These are phyloP conservation scores for Condylura cristata DNA, from an alignment of 2,113 vertebrate genomes.

Conservation along the genomic window DNA sequence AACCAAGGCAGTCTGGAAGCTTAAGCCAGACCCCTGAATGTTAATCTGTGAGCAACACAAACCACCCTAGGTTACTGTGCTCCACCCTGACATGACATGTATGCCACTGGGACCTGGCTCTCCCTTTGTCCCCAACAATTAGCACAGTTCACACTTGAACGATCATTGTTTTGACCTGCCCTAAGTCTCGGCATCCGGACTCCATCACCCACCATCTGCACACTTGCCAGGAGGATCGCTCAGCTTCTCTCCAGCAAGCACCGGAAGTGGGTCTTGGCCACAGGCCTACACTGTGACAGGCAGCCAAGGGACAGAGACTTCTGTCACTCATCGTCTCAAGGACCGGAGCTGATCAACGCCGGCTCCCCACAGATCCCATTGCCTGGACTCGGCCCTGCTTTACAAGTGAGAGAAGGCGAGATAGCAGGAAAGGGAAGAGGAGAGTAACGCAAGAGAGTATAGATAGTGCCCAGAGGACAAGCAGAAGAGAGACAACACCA, in stretches of 20 bases:
- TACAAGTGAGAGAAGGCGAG: background rate
- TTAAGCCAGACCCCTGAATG: background rate
- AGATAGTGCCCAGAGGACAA: background rate
- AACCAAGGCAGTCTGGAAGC: background rate
- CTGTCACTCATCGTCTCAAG: constrained; percentile 52
- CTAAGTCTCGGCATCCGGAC: constrained; percentile 77
- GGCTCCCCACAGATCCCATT: background rate
- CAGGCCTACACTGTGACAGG: constrained; percentile 57
- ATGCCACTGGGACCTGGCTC: background rate
- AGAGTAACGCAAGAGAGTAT: background rate
- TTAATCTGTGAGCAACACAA: background rate
- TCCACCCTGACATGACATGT: background rate
- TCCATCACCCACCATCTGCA: constrained; percentile 79
- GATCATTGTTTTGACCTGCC: constrained; percentile 76
- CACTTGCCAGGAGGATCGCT: constrained; percentile 48
- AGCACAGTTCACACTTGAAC: constrained; percentile 75
- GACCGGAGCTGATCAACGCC: constrained; percentile 27
- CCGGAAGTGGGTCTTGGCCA: constrained; percentile 75
- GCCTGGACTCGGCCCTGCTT: background rate
- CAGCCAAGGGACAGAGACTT: constrained; percentile 55
- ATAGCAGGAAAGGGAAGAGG: background rate
- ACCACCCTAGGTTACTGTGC: background rate
- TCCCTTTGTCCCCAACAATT: constrained; percentile 78
- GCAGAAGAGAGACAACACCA: background rate
- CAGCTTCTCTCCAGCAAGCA: constrained; percentile 56